Base-by-base conservation (phyloP, 1,140 invertebrate species). In the Bombyx mandarina region DNA sequence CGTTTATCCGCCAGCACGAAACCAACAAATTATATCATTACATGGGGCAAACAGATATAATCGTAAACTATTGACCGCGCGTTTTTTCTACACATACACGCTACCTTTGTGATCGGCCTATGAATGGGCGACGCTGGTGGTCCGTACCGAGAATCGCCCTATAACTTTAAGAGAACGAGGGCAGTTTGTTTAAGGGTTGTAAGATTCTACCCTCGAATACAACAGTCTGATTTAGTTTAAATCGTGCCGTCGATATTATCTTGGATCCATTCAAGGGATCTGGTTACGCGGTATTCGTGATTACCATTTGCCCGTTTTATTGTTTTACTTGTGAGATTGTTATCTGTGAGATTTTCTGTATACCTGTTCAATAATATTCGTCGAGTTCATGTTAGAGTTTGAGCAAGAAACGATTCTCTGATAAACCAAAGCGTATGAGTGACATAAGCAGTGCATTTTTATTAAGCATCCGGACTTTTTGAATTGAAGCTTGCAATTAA, bases 221-320 rank as follows among this genome's bases (percentile, higher is more conserved):
- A 57, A 48, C 58, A 65, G 65, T 66, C 72, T 81, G 78, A 77
- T 81, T 79, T 77, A 79, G 70, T 75, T 77, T 70, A 75, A 79
- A 77, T 77, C 74, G 78, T 81, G 78, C 67, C 62, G 57, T 59
- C 54, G 78, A 81, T 79, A 75, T 61, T 75, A 79, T 81, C 78
- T 61, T 59, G 62, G 55, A 47, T 62, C 64, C 66, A 55, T 75
- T 61, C 62, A 73, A 74, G 70, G 4, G 26, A 67, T 78, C 75
- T 77, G 75, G 78, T 81, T 78, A 77, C 74, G 67, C 62, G 8
- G 46, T 8, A 12, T 43, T 46, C 2, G 52, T 58, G 50, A 44
- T 43, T 57, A 61, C 60, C 46, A 54, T 61, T 48, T 55, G 58
- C 51, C 43, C 35, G 9, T 43, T 46, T 51, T 55, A 46, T 50